These are phyloP conservation scores for Pachypanchax playfairii DNA, from an alignment of 2,113 vertebrate genomes.

Conservation along the genomic window DNA sequence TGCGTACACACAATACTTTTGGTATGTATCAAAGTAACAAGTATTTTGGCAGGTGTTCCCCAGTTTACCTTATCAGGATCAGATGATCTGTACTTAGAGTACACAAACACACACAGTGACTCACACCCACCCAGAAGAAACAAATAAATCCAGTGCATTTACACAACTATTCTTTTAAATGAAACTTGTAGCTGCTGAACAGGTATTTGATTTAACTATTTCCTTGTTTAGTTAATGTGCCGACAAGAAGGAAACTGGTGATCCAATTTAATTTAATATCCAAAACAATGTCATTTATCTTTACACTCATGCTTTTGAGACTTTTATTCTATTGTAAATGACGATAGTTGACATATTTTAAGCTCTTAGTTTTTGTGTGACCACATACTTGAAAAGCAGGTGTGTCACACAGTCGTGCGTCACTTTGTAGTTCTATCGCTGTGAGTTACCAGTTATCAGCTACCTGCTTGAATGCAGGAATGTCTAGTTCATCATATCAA, in stretches of 20 bases:
- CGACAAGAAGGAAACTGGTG: too few species aligned
- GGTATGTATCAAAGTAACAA: constrained; percentile 52
- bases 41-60: constrained; percentile 68
- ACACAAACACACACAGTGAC: constrained; percentile 22
- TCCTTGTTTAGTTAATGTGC: background rate
- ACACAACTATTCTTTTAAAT: background rate
- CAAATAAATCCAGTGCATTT: background rate
- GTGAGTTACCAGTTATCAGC: constrained; percentile 4
- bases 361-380: background rate
- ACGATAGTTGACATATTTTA: background rate
- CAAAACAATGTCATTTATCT: too few species aligned
- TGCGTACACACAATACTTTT: constrained; percentile 13
- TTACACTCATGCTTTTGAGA: background rate
- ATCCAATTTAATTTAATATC: too few species aligned
- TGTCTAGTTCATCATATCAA: constrained; percentile 55
- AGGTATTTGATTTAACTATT: too few species aligned
- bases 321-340: constrained; percentile 7
- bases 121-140: constrained; percentile 3
- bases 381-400: constrained; percentile 33
- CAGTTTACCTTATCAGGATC: constrained; percentile 52
- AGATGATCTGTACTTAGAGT: constrained; percentile 52
- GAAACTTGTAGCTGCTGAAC: background rate
- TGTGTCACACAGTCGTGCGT: constrained; percentile 31
- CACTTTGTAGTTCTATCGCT: constrained; percentile 21
- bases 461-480: constrained; percentile 44